Percentiles rank a stretch among this genome's conserved stretches.
Evolutionary conservation across 1,140 invertebrate species (phyloP).

Genomic region (Protaetia brevitarsis): DNA sequence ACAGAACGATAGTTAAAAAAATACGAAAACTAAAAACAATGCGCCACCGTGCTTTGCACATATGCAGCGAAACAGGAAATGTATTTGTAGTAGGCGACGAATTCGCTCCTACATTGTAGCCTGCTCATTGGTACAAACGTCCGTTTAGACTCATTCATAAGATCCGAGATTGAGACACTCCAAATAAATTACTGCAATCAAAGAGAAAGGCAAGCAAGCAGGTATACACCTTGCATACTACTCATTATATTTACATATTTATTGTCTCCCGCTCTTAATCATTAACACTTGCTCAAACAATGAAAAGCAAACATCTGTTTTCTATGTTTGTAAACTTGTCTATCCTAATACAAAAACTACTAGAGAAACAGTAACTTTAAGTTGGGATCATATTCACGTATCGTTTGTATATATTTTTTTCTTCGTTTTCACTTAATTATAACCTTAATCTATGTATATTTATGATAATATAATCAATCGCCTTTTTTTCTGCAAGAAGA

Average conservation of each 20-base stretch:
- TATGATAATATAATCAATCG: background rate
- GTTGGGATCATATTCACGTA: background rate
- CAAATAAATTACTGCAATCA: conserved; percentile 36
- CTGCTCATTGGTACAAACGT: conserved; percentile 28
- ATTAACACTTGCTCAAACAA: conserved; percentile 27
- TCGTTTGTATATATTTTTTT: background rate
- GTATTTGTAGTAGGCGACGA: conserved; percentile 14
- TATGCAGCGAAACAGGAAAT: conserved; percentile 26
- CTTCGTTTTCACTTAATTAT: background rate
- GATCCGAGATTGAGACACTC: conserved; percentile 35
- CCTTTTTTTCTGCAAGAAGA: background rate
- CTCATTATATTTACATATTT: conserved; percentile 35
- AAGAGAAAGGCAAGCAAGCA: conserved; percentile 33
- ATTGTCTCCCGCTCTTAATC: conserved; percentile 24
- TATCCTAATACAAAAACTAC: background rate
- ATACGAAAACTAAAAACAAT: conserved; percentile 20
- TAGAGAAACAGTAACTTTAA: background rate
- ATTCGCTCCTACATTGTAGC: conserved; percentile 23
- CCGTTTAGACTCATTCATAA: conserved; percentile 25
- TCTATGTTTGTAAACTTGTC: background rate
- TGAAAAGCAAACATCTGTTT: conserved; percentile 18
- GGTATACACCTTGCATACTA: conserved; percentile 35
- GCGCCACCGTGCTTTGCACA: conserved; percentile 19
- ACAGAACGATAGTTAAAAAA: background rate
- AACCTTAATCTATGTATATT: background rate